Percentiles rank a stretch among this genome's conserved stretches.
Evolutionary conservation across 2,113 vertebrate genomes (phyloP).

Genomic region (Brienomyrus brachyistius): DNA sequence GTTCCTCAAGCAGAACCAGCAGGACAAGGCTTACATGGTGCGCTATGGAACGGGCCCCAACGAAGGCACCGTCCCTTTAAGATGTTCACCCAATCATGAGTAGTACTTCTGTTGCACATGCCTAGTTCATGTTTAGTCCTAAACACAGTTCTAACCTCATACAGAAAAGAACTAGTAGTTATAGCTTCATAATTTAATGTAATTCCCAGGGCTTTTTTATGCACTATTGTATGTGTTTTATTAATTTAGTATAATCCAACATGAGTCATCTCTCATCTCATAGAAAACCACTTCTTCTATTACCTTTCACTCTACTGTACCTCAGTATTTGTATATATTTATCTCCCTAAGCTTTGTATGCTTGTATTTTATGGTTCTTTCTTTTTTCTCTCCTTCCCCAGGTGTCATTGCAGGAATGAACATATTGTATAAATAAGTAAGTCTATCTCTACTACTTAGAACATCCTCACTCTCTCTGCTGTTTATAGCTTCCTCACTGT

Average conservation of each 20-base stretch:
- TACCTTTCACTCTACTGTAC: background rate
- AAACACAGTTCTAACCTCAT: background rate
- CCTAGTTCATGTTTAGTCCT: background rate
- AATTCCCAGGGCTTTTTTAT: background rate
- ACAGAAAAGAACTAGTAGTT: background rate
- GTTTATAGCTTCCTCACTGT: background rate
- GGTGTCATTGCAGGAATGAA: constrained; percentile 95
- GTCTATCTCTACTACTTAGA: constrained; percentile 38
- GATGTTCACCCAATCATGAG: background rate
- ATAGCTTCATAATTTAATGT: background rate
- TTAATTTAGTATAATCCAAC: background rate
- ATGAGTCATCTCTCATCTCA: background rate
- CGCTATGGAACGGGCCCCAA: background rate
- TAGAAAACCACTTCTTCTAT: background rate
- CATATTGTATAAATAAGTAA: constrained; percentile 71
- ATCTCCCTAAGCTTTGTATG: background rate
- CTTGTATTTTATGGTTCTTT: constrained; percentile 22
- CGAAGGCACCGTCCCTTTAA: background rate
- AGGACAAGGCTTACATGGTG: constrained; percentile 86
- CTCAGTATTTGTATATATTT: background rate
- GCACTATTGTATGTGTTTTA: background rate
- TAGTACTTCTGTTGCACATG: background rate
- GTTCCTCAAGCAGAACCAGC: constrained; percentile 78
- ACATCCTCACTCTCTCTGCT: background rate
- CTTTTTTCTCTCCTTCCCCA: constrained; percentile 52